phyloP scores from a whole-genome alignment of 2,888 invertebrate genomes.

The Mythimna vitellina region DNA sequence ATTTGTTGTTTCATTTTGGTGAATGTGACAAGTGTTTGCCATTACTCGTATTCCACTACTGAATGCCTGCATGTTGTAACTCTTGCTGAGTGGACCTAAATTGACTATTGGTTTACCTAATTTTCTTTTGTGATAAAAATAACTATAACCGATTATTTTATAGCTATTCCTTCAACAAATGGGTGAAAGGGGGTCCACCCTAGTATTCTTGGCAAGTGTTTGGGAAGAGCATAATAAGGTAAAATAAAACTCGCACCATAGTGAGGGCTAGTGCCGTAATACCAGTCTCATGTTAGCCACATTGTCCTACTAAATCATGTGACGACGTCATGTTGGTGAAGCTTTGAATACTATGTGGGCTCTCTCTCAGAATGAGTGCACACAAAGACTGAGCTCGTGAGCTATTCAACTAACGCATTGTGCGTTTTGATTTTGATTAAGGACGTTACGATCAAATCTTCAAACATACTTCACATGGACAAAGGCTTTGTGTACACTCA shows the following conservation, averaged over 20 bases:
- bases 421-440: constrained; percentile 1
- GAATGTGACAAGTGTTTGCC: background rate
- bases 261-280: constrained; percentile 69
- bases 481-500: constrained; percentile 12
- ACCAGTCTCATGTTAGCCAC: constrained; percentile 71
- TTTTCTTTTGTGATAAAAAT: constrained; percentile 43
- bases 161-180: constrained; percentile 87
- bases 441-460: background rate
- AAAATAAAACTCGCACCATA: constrained; percentile 68
- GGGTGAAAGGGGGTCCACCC: constrained; percentile 89
- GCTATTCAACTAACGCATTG: background rate
- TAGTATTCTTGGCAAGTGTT: constrained; percentile 86
- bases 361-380: constrained; percentile 76
- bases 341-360: constrained; percentile 78
- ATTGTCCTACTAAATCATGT: constrained; percentile 70
- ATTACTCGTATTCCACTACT: background rate
- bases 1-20: background rate
- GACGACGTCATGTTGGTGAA: constrained; percentile 58
- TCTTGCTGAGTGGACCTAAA: constrained; percentile 5
- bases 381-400: constrained; percentile 11
- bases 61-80: constrained; percentile 6
- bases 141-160: constrained; percentile 75
- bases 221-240: constrained; percentile 84
- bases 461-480: background rate
- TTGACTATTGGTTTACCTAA: constrained; percentile 6